phyloP scores from a whole-genome alignment of 2,888 invertebrate species.

The Drosophila dives region DNA sequence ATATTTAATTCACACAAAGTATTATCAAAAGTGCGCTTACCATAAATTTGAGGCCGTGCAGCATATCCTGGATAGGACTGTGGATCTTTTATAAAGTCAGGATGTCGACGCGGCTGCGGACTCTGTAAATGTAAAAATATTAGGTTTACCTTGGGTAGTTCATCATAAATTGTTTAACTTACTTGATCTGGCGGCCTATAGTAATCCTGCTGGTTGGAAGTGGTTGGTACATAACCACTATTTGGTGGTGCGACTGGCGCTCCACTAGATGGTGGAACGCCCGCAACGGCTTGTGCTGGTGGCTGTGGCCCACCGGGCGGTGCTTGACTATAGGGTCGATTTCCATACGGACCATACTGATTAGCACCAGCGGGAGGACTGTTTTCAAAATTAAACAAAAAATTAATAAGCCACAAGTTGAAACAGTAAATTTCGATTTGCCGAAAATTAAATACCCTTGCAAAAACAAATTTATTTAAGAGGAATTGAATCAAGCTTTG shows the following conservation, averaged over 20 bases:
- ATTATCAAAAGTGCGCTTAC: conserved; percentile 83
- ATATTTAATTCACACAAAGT: not conserved
- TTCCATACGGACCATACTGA: conserved; percentile 84
- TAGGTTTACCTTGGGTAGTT: not conserved
- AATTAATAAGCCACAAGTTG: not conserved
- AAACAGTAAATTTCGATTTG: not conserved
- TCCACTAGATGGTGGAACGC: conserved; percentile 82
- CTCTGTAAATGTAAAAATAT: conserved; percentile 85
- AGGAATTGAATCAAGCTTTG: too few species aligned
- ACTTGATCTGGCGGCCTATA: conserved; percentile 86
- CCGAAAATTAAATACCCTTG: conserved; percentile 1
- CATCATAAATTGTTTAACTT: conserved; percentile 16
- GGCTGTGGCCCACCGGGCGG: conserved; percentile 86
- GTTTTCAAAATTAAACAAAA: conserved; percentile 2
- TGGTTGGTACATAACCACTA: conserved; percentile 84
- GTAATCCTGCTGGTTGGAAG: conserved; percentile 86
- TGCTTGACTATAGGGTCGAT: conserved; percentile 83
- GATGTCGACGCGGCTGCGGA: conserved; percentile 91
- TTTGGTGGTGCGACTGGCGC: conserved; percentile 85
- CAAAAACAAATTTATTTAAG: not conserved
- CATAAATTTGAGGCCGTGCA: conserved; percentile 89
- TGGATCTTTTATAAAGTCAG: conserved; percentile 92
- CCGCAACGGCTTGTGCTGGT: conserved; percentile 84
- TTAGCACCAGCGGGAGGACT: conserved; percentile 85
- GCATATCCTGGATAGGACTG: conserved; percentile 89